These are phyloP conservation scores for Ochropacha duplaris DNA, from an alignment of 2,888 invertebrate species.

Conservation along the genomic window DNA sequence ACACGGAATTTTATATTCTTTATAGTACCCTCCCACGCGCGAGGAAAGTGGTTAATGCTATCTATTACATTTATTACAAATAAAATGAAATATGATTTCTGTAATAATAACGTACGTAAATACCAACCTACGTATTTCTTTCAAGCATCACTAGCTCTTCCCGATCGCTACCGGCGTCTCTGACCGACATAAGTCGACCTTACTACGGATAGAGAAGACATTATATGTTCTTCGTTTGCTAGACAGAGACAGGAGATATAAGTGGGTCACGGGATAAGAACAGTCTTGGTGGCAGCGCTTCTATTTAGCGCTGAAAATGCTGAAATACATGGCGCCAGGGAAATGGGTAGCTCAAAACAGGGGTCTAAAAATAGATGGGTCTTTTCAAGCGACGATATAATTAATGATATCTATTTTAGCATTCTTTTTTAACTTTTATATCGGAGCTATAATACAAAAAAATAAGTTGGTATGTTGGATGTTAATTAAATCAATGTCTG, in stretches of 20 bases:
- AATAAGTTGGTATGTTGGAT: background rate
- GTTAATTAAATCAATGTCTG: background rate
- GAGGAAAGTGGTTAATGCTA: too few relatives aligned
- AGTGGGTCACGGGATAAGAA: conserved; percentile 79
- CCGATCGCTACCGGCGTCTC: conserved; percentile 71
- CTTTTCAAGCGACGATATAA: conserved; percentile 45
- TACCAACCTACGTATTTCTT: conserved; percentile 8
- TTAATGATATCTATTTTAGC: conserved; percentile 33
- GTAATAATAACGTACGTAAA: too few relatives aligned
- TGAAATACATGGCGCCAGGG: conserved; percentile 43
- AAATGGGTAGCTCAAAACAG: conserved; percentile 57
- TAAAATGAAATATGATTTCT: too few relatives aligned
- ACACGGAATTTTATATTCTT: too few relatives aligned
- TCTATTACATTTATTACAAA: too few relatives aligned
- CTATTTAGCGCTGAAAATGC: conserved; percentile 66
- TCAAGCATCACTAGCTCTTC: conserved; percentile 54
- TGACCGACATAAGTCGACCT: conserved; percentile 79
- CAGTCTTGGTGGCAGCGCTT: conserved; percentile 56
- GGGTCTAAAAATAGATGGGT: conserved; percentile 62
- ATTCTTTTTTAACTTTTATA: conserved; percentile 3
- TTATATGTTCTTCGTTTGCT: conserved; percentile 23
- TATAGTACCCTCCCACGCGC: too few relatives aligned
- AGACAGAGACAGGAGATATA: conserved; percentile 49
- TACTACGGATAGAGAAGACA: conserved; percentile 56
- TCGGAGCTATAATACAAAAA: conserved; percentile 4